A percentile compares a stretch with the other conserved stretches of the same genome.
phyloP scores from a whole-genome alignment of 2,113 vertebrate genomes.

The Saguinus midas region DNA sequence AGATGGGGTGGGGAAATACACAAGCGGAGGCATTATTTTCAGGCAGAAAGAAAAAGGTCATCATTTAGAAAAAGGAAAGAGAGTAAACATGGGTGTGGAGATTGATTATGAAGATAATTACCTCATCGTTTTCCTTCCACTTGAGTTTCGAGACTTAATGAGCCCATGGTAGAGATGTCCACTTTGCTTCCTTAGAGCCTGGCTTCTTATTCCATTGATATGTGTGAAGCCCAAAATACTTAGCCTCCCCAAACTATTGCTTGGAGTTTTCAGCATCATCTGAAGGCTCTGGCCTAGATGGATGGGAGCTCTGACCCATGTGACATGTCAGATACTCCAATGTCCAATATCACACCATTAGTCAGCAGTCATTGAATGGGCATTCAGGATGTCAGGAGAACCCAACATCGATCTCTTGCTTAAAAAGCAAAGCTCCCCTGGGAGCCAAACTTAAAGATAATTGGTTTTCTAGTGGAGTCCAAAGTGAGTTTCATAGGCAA shows the following conservation, averaged over 20 bases:
- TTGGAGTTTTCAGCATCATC: conserved; percentile 22
- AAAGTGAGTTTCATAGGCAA: not conserved
- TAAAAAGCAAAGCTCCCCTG: conserved; percentile 70
- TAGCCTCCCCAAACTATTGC: conserved; percentile 17
- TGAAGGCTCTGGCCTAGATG: conserved; percentile 12
- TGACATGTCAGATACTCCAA: conserved; percentile 64
- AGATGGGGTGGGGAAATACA: not conserved
- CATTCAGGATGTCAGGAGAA: conserved; percentile 70
- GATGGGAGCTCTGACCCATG: conserved; percentile 40
- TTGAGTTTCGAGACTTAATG: conserved; percentile 44
- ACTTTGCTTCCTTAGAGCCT: conserved; percentile 34
- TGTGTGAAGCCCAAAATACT: not conserved
- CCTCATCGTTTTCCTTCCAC: conserved; percentile 31
- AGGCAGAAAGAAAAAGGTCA: not conserved
- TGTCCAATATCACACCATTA: conserved; percentile 72
- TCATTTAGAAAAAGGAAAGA: not conserved
- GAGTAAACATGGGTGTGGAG: not conserved
- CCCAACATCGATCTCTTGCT: conserved; percentile 71
- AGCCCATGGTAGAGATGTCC: conserved; percentile 16
- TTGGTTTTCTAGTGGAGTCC: conserved; percentile 63
- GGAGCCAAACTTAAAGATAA: conserved; percentile 73
- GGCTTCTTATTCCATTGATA: conserved; percentile 40
- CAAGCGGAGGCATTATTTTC: not conserved
- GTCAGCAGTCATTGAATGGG: conserved; percentile 64
- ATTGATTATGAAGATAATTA: conserved; percentile 55